phyloP scores from a whole-genome alignment of 2,113 vertebrate genomes.

The Condylura cristata region DNA sequence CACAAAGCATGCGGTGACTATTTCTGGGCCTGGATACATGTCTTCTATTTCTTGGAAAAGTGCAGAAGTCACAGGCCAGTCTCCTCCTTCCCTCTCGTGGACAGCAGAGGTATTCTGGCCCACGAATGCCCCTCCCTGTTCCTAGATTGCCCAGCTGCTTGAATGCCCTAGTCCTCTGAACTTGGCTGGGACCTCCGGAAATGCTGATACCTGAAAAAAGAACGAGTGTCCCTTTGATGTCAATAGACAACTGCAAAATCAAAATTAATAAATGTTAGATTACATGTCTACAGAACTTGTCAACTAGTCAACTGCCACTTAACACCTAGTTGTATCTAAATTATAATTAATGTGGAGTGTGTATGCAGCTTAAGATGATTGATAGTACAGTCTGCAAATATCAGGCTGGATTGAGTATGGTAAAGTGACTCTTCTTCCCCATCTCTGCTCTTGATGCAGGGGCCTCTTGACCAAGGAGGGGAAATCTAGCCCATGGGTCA shows the following conservation, averaged over 20 bases:
- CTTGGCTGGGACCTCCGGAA: neutral
- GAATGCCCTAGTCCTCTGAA: neutral
- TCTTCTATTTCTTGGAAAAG: neutral
- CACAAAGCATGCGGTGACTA: neutral
- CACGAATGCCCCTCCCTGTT: rapidly evolving
- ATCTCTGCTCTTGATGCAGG: neutral
- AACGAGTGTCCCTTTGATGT: neutral
- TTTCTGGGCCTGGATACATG: neutral
- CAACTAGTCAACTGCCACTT: conserved; percentile 62
- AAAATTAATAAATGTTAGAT: conserved; percentile 64
- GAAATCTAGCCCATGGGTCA: neutral
- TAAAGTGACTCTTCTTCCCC: neutral
- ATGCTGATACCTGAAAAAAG: neutral
- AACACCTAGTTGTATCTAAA: conserved; percentile 36
- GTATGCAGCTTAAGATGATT: neutral
- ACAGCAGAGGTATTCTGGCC: neutral
- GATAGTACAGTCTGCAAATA: neutral
- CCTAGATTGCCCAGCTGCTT: neutral
- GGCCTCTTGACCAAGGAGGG: too few species aligned
- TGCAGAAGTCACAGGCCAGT: neutral
- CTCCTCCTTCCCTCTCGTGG: neutral
- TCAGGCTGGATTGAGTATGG: neutral
- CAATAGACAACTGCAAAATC: conserved; percentile 50
- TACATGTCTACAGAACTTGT: conserved; percentile 59
- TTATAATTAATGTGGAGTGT: conserved; percentile 49